phyloP scores from a whole-genome alignment of 1,140 invertebrate species.

The Palaemon carinicauda region DNA sequence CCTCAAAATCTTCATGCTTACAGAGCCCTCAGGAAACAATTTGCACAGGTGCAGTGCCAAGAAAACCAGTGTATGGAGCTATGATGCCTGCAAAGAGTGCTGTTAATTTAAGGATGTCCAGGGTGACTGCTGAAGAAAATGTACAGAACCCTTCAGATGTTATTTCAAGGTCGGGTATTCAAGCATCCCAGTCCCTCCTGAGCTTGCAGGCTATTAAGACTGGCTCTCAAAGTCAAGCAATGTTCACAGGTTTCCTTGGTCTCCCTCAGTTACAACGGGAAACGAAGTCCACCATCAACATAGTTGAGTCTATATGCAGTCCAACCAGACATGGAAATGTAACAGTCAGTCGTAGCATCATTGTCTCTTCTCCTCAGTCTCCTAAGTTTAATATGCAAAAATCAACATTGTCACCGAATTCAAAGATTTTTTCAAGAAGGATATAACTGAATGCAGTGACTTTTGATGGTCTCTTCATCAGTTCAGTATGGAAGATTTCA shows the following conservation, averaged over 20 bases:
- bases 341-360: constrained; percentile 17
- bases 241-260: background rate
- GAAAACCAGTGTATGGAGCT: no score
- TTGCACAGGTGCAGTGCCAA: background rate
- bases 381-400: constrained; percentile 43
- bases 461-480: no score
- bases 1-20: background rate
- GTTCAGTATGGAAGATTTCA: no score
- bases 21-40: background rate
- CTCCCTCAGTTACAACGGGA: background rate
- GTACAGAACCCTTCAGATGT: no score
- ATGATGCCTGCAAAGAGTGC: no score
- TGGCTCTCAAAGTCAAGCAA: background rate
- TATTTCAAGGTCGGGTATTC: no score
- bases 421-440: constrained; percentile 43
- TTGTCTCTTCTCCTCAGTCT: constrained; percentile 33
- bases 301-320: background rate
- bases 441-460: no score
- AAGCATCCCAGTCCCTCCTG: no score
- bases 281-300: constrained; percentile 15
- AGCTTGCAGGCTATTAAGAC: no score
- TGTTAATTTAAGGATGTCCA: no score
- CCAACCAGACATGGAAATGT: constrained; percentile 7
- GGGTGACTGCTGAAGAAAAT: no score
- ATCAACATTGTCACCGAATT: constrained; percentile 36